Conservation (phyloP, 2,888 invertebrate genomes). For the Dolichopus griseipennis region DNA sequence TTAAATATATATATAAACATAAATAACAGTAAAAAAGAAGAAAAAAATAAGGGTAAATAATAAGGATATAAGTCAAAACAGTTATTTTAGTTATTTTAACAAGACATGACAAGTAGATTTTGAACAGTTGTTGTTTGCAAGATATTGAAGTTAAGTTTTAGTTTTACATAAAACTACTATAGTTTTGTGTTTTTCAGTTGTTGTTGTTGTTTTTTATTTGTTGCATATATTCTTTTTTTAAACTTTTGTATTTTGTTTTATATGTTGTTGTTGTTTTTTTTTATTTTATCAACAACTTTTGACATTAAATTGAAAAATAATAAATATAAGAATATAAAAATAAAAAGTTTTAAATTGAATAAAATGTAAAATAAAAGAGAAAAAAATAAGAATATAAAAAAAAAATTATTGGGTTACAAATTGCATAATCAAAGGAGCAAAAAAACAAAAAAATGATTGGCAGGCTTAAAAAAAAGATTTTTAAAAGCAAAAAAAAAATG, state of each 20-base stretch:
- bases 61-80: slow-evolving; percentile 1
- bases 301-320: not conserved
- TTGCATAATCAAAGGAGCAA: not conserved
- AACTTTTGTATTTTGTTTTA: not conserved
- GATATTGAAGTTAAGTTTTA: not conserved
- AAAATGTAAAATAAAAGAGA: not conserved
- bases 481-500: too few relatives aligned
- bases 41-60: not conserved
- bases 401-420: not conserved
- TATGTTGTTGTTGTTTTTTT: too few relatives aligned
- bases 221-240: not conserved
- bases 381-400: not conserved
- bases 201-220: not conserved
- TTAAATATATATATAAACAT: too few relatives aligned
- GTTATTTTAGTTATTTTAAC: not conserved
- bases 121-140: not conserved
- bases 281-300: not conserved
- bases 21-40: too few relatives aligned
- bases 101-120: slow-evolving; percentile 3
- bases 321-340: not conserved
- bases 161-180: not conserved
- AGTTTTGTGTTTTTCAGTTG: not conserved
- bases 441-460: not conserved
- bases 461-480: not conserved
- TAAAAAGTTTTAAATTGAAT: not conserved